Base-by-base conservation (phyloP, 2,888 invertebrate species). In the Thymelicus sylvestris region DNA sequence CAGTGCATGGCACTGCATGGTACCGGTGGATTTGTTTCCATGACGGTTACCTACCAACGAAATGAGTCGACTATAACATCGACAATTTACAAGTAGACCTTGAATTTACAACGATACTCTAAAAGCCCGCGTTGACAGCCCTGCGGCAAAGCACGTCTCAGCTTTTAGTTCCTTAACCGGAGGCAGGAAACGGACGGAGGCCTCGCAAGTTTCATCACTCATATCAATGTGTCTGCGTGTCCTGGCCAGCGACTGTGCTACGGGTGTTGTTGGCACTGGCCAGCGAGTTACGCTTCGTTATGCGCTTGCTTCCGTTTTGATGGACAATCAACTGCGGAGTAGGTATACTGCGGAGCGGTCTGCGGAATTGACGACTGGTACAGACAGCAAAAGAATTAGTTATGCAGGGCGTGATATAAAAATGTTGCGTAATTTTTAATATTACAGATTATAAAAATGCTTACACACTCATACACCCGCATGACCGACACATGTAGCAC, bases 141-240 rank as follows among this genome's bases (percentile, higher is more conserved):
- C 78, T 79, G 72, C 2, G 2, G 5, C 31, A 64, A 74, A 75
- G 77, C 84, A 86, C 86, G 85, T 86, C 79, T 79, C 76, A 80
- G 80, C 79, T 80, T 67, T 86, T 84, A 90, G 91, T 91, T 91
- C 91, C 91, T 89, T 90, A 90, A 82, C 83, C 80, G 89, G 86
- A 75, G 81, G 80, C 88, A 85, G 91, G 91, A 91, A 90, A 86
- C 85, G 75, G 68, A 68, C 68, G 68, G 62, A 68, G 68, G 8
- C 50, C 68, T 63, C 63, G 68, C 68, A 57, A 57, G 68, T 68
- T 68, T 67, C 50, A 67, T 62, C 68, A 63, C 47, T 68, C 62
- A 55, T 62, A 67, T 62, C 62, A 62, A 62, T 61, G 44, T 48
- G 41, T 7, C 44, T 2, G 44, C 2, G 50, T 52, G 15, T 19